phyloP scores from a whole-genome alignment of 2,888 invertebrate species.

The Epinotia ramella region DNA sequence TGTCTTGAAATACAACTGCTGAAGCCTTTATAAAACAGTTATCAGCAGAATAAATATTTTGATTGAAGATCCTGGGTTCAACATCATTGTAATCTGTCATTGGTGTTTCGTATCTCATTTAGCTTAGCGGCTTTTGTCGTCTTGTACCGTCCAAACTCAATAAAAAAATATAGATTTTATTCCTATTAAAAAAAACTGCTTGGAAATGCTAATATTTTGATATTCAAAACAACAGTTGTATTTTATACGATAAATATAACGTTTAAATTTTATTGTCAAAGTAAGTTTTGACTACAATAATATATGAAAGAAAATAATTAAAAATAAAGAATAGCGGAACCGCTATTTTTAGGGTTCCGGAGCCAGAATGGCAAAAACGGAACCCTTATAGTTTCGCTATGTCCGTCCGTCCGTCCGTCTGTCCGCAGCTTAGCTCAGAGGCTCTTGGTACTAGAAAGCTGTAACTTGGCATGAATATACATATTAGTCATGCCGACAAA shows the following conservation, averaged over 20 bases:
- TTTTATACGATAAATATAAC: too few relatives aligned
- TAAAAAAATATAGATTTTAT: not conserved
- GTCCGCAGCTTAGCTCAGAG: too few relatives aligned
- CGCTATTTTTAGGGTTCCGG: slow-evolving; percentile 4
- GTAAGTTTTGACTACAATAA: not conserved
- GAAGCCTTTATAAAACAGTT: not conserved
- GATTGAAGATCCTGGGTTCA: slow-evolving; percentile 1
- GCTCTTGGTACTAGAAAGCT: too few relatives aligned
- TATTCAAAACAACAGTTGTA: too few relatives aligned
- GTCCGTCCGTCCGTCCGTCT: too few relatives aligned
- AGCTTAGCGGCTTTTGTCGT: not conserved
- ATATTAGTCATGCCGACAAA: too few relatives aligned
- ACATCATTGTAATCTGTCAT: slow-evolving; percentile 10
- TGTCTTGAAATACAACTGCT: slow-evolving; percentile 2
- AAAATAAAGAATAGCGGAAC: not conserved
- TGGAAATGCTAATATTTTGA: too few relatives aligned
- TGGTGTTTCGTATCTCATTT: not conserved
- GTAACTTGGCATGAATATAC: too few relatives aligned
- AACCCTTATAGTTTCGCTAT: too few relatives aligned
- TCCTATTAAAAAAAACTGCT: too few relatives aligned
- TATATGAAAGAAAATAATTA: not conserved
- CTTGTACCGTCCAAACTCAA: not conserved
- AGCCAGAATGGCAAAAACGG: too few relatives aligned
- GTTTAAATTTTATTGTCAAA: too few relatives aligned
- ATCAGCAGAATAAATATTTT: slow-evolving; percentile 36